These are phyloP conservation scores for Drosophila infuscata DNA, from an alignment of 2,888 invertebrate species.

Conservation along the genomic window DNA sequence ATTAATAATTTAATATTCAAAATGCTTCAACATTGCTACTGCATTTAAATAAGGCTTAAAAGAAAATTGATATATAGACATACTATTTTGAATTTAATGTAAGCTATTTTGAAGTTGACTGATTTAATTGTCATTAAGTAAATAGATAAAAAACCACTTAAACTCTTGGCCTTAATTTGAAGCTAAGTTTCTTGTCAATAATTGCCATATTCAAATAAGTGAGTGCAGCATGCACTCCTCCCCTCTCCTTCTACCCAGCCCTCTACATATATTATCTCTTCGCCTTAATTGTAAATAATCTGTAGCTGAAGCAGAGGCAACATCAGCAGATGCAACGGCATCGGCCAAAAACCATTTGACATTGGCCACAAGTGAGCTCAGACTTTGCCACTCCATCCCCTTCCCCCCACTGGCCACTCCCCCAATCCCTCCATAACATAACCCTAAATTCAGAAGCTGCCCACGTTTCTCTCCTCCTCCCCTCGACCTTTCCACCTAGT, in stretches of 20 bases:
- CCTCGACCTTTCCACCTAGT: slow-evolving; percentile 40
- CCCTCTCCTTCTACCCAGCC: neutral
- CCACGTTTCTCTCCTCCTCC: slow-evolving; percentile 35
- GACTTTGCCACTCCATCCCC: slow-evolving; percentile 11
- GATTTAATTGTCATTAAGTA: too few relatives aligned
- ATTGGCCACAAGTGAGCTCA: slow-evolving; percentile 61
- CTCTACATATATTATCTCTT: neutral
- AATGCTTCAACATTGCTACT: too few relatives aligned
- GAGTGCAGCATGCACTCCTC: slow-evolving; percentile 18
- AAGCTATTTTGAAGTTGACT: neutral
- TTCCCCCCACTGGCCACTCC: neutral
- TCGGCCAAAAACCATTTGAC: slow-evolving; percentile 62
- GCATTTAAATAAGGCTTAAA: too few relatives aligned
- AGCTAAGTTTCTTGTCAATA: neutral
- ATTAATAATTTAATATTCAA: too few relatives aligned
- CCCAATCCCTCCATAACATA: neutral
- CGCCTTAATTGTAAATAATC: slow-evolving; percentile 56
- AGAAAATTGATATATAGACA: too few relatives aligned
- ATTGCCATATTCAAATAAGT: neutral
- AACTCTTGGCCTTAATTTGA: neutral
- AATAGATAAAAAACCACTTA: neutral
- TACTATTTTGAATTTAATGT: neutral
- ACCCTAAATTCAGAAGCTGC: slow-evolving; percentile 5
- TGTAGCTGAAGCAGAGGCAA: slow-evolving; percentile 25
- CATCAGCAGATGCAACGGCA: slow-evolving; percentile 4